Evolutionary conservation across 2,797 vertebrate genomes (phyloP), one percentile per base, ranked within the genome.

Genomic region (Thalassophryne amazonica): DNA sequence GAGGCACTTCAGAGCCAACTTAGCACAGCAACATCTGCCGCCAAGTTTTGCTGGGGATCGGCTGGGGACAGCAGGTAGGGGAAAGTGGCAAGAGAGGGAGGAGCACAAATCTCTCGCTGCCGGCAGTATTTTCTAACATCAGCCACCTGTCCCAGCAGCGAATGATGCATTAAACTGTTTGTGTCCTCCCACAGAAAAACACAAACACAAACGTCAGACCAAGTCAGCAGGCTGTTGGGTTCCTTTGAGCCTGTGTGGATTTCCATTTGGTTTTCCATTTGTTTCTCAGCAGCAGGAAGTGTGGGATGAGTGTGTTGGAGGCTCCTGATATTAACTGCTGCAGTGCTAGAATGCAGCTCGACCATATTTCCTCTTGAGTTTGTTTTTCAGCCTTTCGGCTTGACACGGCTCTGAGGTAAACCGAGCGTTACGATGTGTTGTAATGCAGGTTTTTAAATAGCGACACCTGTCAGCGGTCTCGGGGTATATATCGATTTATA

Each of bases 1-100:
- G 89, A 94, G 88, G 87, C 92, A 94, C 95, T 97, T 96, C 95
- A 96, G 94, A 97, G 94, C 91, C 93, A 91, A 92, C 91, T 93
- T 88, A 81, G 78, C 61, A 53, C 86, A 11, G 78, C 84, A 91
- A 93, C 97, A 99, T 95, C 97, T 99, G 96, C 92, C 91, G 82
- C 91, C 84, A 81, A 91, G 93, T 94, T 92, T 91, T 82, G 60
- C 88, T 66, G 86, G 88, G 80, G 89, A 94, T 88, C 89, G 89
- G 88, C 90, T 60, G 86, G 93, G 93, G 93, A 95, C 91, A 90
- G 93, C 92, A 95, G 93, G 94, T 94, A 94, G 78, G 58, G 58
- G 86, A 91, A 89, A 89, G 78, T 80, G 90, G 91, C 78, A 46
- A 32, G 32, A n/a, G 31, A 10, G 6, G 2, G 42, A 3, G 18